These are phyloP conservation scores for Caenorhabditis drosophilae DNA, from an alignment of 2,888 invertebrate genomes.

Conservation along the genomic window DNA sequence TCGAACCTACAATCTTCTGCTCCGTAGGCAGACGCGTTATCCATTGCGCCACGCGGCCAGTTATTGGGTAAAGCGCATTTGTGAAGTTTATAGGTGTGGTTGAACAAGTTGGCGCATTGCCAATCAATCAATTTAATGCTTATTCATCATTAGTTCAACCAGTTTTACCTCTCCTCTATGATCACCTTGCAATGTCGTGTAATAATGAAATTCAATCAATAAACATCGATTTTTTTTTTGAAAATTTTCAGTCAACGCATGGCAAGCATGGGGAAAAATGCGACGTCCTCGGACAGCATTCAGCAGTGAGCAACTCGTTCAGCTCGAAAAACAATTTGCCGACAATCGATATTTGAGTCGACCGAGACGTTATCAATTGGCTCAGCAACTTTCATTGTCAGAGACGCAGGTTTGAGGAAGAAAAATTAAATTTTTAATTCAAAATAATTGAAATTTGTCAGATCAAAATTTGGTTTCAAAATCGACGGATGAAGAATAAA, in stretches of 20 bases:
- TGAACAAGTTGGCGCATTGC: no score
- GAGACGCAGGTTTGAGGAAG: slow-evolving; percentile 93
- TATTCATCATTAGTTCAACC: slow-evolving; percentile 31
- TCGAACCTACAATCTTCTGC: slow-evolving; percentile 70
- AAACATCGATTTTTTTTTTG: no score
- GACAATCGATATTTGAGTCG: slow-evolving; percentile 98
- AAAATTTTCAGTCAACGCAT: slow-evolving; percentile 61
- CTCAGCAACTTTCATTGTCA: slow-evolving; percentile 93
- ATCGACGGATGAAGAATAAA: slow-evolving; percentile 98
- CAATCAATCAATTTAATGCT: not conserved
- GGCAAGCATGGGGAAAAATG: slow-evolving; percentile 77
- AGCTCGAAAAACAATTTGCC: slow-evolving; percentile 96
- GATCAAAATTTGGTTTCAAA: slow-evolving; percentile 86
- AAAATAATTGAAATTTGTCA: slow-evolving; percentile 78
- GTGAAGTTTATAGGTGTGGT: no score
- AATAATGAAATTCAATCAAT: no score
- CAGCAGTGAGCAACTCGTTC: slow-evolving; percentile 93
- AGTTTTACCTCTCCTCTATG: slow-evolving; percentile 46
- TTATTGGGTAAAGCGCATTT: no score
- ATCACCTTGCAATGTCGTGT: slow-evolving; percentile 50
- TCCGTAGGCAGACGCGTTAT: slow-evolving; percentile 69
- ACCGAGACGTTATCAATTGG: slow-evolving; percentile 97
- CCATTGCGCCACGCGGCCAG: slow-evolving; percentile 48
- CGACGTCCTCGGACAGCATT: slow-evolving; percentile 94
- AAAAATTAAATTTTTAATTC: not conserved